These are phyloP conservation scores for Cosmorhoe ocellata DNA, from an alignment of 2,888 invertebrate species.

Conservation along the genomic window DNA sequence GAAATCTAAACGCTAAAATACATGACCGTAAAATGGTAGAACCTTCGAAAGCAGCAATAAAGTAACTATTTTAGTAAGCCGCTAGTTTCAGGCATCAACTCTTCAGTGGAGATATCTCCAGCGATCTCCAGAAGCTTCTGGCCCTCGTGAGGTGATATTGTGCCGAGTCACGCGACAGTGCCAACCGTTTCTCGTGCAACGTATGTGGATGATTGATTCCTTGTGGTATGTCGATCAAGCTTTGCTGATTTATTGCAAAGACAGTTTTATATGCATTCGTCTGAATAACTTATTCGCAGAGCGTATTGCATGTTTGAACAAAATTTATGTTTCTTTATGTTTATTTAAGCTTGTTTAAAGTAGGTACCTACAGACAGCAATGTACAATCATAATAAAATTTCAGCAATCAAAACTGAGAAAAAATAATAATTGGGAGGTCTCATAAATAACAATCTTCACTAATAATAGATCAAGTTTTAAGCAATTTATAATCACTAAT, in stretches of 20 bases:
- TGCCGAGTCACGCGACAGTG: slow-evolving; percentile 54
- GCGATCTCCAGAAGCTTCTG: slow-evolving; percentile 52
- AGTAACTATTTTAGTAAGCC: slow-evolving; percentile 9
- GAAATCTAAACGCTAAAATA: background rate
- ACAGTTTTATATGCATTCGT: slow-evolving; percentile 6
- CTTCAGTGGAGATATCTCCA: slow-evolving; percentile 67
- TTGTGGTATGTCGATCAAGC: slow-evolving; percentile 12
- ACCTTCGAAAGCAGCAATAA: slow-evolving; percentile 10
- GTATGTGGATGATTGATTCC: slow-evolving; percentile 31
- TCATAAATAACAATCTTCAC: slow-evolving; percentile 3
- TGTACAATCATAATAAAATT: background rate
- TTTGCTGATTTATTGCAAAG: slow-evolving; percentile 15
- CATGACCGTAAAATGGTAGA: slow-evolving; percentile 3
- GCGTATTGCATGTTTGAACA: slow-evolving; percentile 1
- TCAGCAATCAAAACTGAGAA: background rate
- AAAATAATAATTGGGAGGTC: slow-evolving; percentile 7
- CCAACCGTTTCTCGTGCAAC: slow-evolving; percentile 17
- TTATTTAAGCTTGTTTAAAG: no score
- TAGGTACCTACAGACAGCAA: no score
- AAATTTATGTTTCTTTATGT: background rate
- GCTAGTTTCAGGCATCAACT: slow-evolving; percentile 17
- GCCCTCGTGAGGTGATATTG: slow-evolving; percentile 48
- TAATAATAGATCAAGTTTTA: slow-evolving; percentile 16
- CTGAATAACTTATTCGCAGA: slow-evolving; percentile 1
- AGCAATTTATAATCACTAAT: slow-evolving; percentile 10